Percentiles rank a stretch among this genome's conserved stretches.
phyloP scores from a whole-genome alignment of 2,113 vertebrate genomes.

The Numenius arquata region DNA sequence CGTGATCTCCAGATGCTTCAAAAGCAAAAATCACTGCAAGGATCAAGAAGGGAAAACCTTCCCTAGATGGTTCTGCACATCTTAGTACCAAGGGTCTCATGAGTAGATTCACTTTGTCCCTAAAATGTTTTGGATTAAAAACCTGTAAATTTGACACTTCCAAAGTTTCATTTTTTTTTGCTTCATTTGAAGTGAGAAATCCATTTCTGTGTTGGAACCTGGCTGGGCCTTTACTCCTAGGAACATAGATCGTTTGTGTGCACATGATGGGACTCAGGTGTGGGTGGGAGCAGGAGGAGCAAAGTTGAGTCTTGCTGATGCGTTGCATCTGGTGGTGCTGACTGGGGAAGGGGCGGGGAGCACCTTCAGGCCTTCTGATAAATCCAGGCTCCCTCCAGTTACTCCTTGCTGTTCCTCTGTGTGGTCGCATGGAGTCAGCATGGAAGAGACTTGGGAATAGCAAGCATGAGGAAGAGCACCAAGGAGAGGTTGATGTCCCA shows the following conservation, averaged over 20 bases:
- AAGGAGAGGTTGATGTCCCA: background rate
- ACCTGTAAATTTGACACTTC: background rate
- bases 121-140: background rate
- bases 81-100: background rate
- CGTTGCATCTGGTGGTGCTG: background rate
- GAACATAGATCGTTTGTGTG: rapidly evolving
- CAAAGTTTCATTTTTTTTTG: background rate
- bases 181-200: background rate
- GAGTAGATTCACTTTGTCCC: background rate
- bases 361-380: background rate
- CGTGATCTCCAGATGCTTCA: background rate
- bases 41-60: background rate
- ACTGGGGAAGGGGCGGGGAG: too few relatives aligned
- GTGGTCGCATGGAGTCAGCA: rapidly evolving
- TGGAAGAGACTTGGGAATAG: background rate
- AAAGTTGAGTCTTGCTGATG: background rate
- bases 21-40: background rate
- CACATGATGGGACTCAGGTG: background rate
- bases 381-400: rapidly evolving
- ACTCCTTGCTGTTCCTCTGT: background rate
- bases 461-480: background rate
- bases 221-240: rapidly evolving
- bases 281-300: background rate
- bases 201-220: background rate
- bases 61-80: background rate